A percentile compares a stretch with the other conserved stretches of the same genome.
Conservation (phyloP, 2,888 invertebrate species). For the Ectobius pallidus region DNA sequence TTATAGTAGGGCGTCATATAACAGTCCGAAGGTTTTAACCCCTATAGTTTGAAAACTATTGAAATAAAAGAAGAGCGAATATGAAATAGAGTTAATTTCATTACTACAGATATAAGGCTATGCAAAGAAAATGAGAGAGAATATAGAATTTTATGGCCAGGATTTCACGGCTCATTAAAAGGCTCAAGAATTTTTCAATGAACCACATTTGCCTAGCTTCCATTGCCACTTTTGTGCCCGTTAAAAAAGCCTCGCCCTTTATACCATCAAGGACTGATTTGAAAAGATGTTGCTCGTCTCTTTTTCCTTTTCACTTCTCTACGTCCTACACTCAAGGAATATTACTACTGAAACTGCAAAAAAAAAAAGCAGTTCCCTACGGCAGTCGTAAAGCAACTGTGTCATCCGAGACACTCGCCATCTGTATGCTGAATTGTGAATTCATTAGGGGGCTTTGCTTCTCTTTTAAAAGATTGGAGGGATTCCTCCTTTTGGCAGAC, state of each 20-base stretch:
- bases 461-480: background rate
- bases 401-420: background rate
- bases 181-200: background rate
- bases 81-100: too few species aligned
- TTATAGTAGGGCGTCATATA: too few species aligned
- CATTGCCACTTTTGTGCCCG: background rate
- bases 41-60: too few species aligned
- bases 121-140: background rate
- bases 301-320: background rate
- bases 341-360: too few species aligned
- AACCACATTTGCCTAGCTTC: background rate
- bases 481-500: background rate
- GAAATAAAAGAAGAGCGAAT: too few species aligned
- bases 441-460: constrained; percentile 33
- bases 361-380: too few species aligned
- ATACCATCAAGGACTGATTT: background rate
- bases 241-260: too few species aligned
- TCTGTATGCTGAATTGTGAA: constrained; percentile 31
- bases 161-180: background rate
- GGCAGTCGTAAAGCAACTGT: too few species aligned
- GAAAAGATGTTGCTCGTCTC: background rate
- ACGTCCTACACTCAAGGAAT: too few species aligned
- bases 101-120: too few species aligned
- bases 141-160: background rate
- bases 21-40: too few species aligned